Conservation (phyloP, 1,140 invertebrate genomes). For the Laupala kohalensis region DNA sequence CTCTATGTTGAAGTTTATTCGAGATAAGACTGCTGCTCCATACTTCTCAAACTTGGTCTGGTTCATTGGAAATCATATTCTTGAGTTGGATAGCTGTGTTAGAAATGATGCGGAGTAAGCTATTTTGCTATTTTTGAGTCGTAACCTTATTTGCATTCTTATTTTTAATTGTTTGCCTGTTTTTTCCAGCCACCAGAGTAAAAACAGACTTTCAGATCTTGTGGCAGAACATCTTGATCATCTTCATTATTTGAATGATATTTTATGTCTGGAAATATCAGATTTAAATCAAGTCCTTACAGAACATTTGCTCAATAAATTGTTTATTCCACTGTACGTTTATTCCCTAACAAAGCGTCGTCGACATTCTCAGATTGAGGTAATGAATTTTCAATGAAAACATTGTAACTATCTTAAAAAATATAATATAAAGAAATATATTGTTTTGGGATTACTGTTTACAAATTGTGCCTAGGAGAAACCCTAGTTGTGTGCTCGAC, state of each 20-base stretch:
- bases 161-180: not conserved
- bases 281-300: slow-evolving; percentile 91
- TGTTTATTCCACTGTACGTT: slow-evolving; percentile 89
- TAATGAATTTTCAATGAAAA: slow-evolving; percentile 16
- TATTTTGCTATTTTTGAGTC: not conserved
- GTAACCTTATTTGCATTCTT: not conserved
- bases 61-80: slow-evolving; percentile 97
- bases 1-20: slow-evolving; percentile 90
- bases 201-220: slow-evolving; percentile 79
- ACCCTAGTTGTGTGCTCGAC: no score
- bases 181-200: slow-evolving; percentile 69
- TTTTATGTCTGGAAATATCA: slow-evolving; percentile 80
- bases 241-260: slow-evolving; percentile 96
- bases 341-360: slow-evolving; percentile 57
- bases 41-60: slow-evolving; percentile 99
- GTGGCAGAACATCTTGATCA: slow-evolving; percentile 97
- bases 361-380: slow-evolving; percentile 29
- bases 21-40: slow-evolving; percentile 87
- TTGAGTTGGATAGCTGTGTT: slow-evolving; percentile 91
- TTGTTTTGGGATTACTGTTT: no score
- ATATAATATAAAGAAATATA: no score
- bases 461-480: no score
- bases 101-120: slow-evolving; percentile 87
- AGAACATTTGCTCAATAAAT: slow-evolving; percentile 84
- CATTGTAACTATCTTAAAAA: not conserved